Evolutionary conservation across 2,113 vertebrate genomes (phyloP).

Genomic region (Siniperca knerii): DNA sequence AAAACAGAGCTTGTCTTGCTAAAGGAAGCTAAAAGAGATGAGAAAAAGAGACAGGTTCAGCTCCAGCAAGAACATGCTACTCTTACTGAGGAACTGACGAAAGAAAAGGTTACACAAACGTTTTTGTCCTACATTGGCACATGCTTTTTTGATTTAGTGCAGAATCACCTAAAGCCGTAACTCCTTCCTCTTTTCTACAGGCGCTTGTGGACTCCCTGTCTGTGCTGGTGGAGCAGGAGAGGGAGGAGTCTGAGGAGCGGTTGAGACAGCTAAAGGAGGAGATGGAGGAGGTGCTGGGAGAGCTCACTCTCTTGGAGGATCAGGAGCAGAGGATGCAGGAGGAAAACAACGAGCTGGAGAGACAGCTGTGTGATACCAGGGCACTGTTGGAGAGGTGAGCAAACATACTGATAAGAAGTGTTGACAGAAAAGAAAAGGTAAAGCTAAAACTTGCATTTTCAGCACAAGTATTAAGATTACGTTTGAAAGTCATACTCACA

Average conservation of each 20-base stretch:
- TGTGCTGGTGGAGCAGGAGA: slow-evolving; percentile 82
- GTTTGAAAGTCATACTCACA: background rate
- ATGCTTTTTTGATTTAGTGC: background rate
- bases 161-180: background rate
- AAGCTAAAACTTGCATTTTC: background rate
- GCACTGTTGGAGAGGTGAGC: slow-evolving; percentile 86
- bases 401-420: background rate
- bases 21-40: slow-evolving; percentile 77
- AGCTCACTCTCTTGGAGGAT: slow-evolving; percentile 86
- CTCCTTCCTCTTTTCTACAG: slow-evolving; percentile 69
- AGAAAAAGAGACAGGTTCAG: slow-evolving; percentile 77
- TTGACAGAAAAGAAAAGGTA: background rate
- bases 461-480: background rate
- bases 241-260: slow-evolving; percentile 83
- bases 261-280: slow-evolving; percentile 85
- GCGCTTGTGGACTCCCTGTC: slow-evolving; percentile 82
- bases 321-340: slow-evolving; percentile 86
- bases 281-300: slow-evolving; percentile 88
- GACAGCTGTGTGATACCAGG: slow-evolving; percentile 79
- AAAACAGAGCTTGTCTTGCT: slow-evolving; percentile 84
- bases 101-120: slow-evolving; percentile 86
- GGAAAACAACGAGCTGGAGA: slow-evolving; percentile 81
- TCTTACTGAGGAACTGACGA: slow-evolving; percentile 80
- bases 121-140: background rate
- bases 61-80: slow-evolving; percentile 83